Evolutionary conservation across 2,797 vertebrate species (phyloP).

Genomic region (Coreius guichenoti): DNA sequence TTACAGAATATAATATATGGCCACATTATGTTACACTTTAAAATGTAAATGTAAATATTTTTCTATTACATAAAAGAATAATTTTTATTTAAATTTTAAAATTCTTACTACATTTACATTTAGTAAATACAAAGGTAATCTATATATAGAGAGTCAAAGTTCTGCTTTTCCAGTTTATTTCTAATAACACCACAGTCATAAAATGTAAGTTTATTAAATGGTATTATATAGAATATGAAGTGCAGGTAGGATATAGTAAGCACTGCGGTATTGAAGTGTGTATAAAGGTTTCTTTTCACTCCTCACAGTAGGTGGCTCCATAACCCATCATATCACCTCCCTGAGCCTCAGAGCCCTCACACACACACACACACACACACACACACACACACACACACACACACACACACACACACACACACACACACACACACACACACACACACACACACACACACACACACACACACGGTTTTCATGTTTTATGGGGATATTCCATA

Average conservation of each 20-base stretch:
- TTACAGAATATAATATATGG: background rate
- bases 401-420: constrained; percentile 53
- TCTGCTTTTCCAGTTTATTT: background rate
- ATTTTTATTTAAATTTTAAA: background rate
- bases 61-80: background rate
- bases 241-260: background rate
- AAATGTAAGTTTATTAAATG: background rate
- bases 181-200: background rate
- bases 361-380: constrained; percentile 51
- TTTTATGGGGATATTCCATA: too few species aligned
- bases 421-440: too few species aligned
- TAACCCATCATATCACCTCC: constrained; percentile 75
- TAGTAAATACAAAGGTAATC: background rate
- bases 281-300: constrained; percentile 55
- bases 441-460: too few species aligned
- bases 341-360: constrained; percentile 49
- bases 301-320: constrained; percentile 88
- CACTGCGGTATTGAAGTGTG: constrained; percentile 29
- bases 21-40: background rate
- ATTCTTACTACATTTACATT: background rate
- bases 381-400: constrained; percentile 48
- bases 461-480: too few species aligned
- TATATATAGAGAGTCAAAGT: background rate
- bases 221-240: background rate
- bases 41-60: background rate